A percentile compares a stretch with the other conserved stretches of the same genome.
Conservation (phyloP, 2,888 invertebrate genomes). For the Folsomia candida region DNA sequence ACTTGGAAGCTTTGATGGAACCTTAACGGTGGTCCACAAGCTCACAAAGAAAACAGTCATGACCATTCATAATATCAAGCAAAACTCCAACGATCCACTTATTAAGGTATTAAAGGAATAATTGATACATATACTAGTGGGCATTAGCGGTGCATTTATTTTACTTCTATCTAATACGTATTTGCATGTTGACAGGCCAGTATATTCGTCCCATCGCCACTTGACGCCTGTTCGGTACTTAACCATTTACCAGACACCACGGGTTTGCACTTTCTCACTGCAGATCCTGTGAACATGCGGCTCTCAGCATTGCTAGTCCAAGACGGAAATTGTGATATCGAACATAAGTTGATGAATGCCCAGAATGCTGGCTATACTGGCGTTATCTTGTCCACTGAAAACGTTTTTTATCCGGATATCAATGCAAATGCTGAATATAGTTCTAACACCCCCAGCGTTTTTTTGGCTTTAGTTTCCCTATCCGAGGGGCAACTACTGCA, state of each 20-base stretch:
- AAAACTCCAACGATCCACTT: background rate
- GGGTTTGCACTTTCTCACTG: background rate
- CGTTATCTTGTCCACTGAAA: background rate
- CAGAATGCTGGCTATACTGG: background rate
- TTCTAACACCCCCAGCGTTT: background rate
- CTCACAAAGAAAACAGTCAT: background rate
- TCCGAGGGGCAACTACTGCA: background rate
- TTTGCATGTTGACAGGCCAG: no score
- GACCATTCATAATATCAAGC: background rate
- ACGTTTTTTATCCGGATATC: background rate
- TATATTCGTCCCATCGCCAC: background rate
- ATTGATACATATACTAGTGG: no score
- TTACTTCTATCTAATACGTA: background rate
- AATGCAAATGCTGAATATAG: background rate
- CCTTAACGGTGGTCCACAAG: background rate
- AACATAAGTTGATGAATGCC: background rate
- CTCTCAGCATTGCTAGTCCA: background rate
- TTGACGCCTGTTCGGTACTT: background rate
- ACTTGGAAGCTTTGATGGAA: background rate
- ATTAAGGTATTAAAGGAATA: background rate
- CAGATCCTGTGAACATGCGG: background rate
- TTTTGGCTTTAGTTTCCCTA: background rate
- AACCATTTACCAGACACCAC: background rate
- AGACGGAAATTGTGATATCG: constrained; percentile 4
- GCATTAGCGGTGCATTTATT: no score